Conservation (phyloP, 2,888 invertebrate species). For the Oscheius myriophilus region DNA sequence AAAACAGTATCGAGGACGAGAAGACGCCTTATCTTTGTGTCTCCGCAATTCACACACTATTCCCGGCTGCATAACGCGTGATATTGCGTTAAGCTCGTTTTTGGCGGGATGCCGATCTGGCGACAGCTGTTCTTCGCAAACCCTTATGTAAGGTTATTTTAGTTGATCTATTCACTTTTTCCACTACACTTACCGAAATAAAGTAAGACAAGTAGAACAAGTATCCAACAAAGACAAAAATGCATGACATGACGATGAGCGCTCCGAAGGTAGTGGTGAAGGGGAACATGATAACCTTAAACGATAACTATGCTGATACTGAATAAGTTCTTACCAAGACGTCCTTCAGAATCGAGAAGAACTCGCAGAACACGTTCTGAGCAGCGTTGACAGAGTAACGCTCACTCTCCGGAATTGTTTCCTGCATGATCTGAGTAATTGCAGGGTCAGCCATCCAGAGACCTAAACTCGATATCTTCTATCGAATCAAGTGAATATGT, state of each 20-base stretch:
- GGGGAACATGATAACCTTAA: slow-evolving; percentile 50
- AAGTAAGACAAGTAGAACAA: slow-evolving; percentile 46
- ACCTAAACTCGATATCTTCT: slow-evolving; percentile 35
- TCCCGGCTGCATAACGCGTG: no score
- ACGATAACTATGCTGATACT: not conserved
- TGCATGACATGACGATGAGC: slow-evolving; percentile 43
- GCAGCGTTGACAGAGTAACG: slow-evolving; percentile 58
- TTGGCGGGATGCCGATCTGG: no score
- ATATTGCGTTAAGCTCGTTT: no score
- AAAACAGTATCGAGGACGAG: no score
- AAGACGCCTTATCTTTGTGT: no score
- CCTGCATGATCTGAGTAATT: slow-evolving; percentile 65
- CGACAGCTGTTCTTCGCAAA: no score
- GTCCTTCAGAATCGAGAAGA: slow-evolving; percentile 59
- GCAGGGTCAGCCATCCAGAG: slow-evolving; percentile 65
- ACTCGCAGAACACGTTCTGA: slow-evolving; percentile 55
- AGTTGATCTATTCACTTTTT: not conserved
- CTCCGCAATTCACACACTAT: no score
- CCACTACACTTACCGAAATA: slow-evolving; percentile 32
- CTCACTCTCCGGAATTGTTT: slow-evolving; percentile 56
- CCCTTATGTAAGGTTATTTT: no score
- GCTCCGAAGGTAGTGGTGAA: slow-evolving; percentile 47
- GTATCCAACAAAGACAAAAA: slow-evolving; percentile 49
- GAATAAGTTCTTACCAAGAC: slow-evolving; percentile 37
- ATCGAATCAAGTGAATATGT: not conserved